phyloP scores from a whole-genome alignment of 2,888 invertebrate genomes.

The Cyclophora punctaria region DNA sequence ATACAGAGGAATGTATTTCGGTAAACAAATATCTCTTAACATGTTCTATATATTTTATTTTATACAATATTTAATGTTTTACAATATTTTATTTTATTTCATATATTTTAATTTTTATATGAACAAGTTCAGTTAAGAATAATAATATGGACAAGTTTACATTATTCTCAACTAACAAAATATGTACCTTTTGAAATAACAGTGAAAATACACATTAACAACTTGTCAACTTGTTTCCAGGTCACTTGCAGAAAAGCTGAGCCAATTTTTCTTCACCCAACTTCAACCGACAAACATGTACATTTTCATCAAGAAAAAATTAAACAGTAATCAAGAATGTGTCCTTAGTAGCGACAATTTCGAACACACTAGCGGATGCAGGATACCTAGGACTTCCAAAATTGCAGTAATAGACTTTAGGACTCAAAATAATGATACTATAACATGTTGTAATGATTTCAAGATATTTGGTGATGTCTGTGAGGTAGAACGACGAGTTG shows the following conservation, averaged over 20 bases:
- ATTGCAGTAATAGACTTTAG: slow-evolving; percentile 54
- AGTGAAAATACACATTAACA: no score
- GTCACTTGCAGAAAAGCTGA: slow-evolving; percentile 56
- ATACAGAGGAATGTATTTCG: slow-evolving; percentile 56
- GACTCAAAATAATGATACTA: slow-evolving; percentile 30
- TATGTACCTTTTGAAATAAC: no score
- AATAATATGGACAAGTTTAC: no score
- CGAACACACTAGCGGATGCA: slow-evolving; percentile 43
- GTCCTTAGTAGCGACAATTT: slow-evolving; percentile 50
- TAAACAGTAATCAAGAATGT: slow-evolving; percentile 25
- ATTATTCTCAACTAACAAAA: no score
- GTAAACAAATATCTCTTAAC: slow-evolving; percentile 26
- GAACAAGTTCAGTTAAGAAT: no score
- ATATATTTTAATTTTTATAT: slow-evolving; percentile 1
- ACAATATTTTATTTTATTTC: background rate
- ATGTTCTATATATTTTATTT: background rate
- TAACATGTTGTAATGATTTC: slow-evolving; percentile 57
- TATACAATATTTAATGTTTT: background rate
- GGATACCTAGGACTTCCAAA: slow-evolving; percentile 52
- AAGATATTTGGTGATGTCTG: slow-evolving; percentile 55
- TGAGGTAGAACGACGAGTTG: slow-evolving; percentile 17
- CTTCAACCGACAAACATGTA: slow-evolving; percentile 65
- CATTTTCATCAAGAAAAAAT: slow-evolving; percentile 61
- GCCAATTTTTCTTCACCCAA: slow-evolving; percentile 51
- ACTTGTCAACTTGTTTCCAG: slow-evolving; percentile 38